A percentile compares a stretch with the other conserved stretches of the same genome.
Evolutionary conservation across 2,888 invertebrate species (phyloP).

Genomic region (Phlogophora meticulosa): DNA sequence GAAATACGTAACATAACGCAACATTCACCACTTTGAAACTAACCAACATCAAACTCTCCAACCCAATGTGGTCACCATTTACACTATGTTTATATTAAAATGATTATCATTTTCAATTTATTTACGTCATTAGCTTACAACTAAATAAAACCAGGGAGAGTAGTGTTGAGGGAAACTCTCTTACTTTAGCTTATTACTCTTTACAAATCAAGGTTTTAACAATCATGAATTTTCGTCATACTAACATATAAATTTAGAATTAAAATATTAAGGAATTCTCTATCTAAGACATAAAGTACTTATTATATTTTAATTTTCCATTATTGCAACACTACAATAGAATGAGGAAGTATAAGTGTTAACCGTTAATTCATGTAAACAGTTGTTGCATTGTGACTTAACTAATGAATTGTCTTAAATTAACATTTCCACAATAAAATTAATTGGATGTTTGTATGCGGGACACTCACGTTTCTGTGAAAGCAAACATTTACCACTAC

Average conservation of each 20-base stretch:
- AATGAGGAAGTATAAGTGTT: constrained; percentile 50
- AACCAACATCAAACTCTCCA: constrained; percentile 36
- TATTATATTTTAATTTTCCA: constrained; percentile 12
- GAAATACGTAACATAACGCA: constrained; percentile 61
- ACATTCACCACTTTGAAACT: constrained; percentile 53
- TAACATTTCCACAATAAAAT: constrained; percentile 56
- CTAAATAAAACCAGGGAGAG: constrained; percentile 36
- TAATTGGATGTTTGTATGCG: constrained; percentile 42
- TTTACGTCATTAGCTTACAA: constrained; percentile 40
- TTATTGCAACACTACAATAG: constrained; percentile 51
- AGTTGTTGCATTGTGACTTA: constrained; percentile 63
- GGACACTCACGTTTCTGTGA: constrained; percentile 41
- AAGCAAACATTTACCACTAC: constrained; percentile 37
- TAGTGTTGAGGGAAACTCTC: constrained; percentile 5
- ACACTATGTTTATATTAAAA: constrained; percentile 38
- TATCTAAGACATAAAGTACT: constrained; percentile 16
- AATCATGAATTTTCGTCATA: background rate
- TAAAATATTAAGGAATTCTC: background rate
- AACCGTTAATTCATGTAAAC: constrained; percentile 60
- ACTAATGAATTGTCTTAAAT: constrained; percentile 57
- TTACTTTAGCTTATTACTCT: constrained; percentile 8
- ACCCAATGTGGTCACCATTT: constrained; percentile 25
- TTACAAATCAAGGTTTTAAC: constrained; percentile 27
- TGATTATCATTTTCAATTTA: constrained; percentile 36
- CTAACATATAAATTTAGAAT: background rate